Percentiles rank a stretch among this genome's conserved stretches.
Conservation (phyloP, 2,888 invertebrate genomes). For the Limnephilus auricula region DNA sequence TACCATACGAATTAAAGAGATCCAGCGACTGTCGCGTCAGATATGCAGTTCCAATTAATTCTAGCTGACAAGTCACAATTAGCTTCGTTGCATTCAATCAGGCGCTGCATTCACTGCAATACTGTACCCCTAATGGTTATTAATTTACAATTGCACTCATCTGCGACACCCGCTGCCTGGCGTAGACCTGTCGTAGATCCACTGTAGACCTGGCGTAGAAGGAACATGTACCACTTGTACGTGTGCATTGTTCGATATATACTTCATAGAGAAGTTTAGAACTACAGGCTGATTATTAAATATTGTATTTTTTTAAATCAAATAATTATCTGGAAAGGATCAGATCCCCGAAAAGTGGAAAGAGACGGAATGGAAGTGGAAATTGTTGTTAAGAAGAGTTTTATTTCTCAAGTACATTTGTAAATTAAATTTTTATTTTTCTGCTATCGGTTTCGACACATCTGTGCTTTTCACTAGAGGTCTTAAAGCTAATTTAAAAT, state of each 20-base stretch:
- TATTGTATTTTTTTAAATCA: too few species aligned
- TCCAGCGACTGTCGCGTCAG: neutral
- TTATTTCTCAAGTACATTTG: too few species aligned
- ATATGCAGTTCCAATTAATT: neutral
- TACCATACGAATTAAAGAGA: neutral
- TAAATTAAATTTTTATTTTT: too few species aligned
- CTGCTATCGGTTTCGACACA: too few species aligned
- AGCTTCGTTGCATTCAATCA: slow-evolving; percentile 11
- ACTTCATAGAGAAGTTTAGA: neutral
- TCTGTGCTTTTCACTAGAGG: too few species aligned
- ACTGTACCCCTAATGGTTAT: neutral
- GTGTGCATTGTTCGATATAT: neutral
- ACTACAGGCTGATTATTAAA: neutral
- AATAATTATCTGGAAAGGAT: too few species aligned
- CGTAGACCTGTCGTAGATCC: neutral
- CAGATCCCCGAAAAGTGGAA: too few species aligned
- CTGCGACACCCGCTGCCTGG: neutral
- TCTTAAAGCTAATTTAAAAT: too few species aligned
- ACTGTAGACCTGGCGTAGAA: neutral
- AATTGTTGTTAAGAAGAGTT: too few species aligned
- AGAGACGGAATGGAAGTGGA: too few species aligned
- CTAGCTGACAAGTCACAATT: neutral
- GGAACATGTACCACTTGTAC: neutral
- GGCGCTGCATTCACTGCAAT: neutral
- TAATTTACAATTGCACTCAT: neutral